Percentiles rank a stretch among this genome's conserved stretches.
Conservation (phyloP, 2,797 vertebrate species). For the Chelidonichthys spinosus region DNA sequence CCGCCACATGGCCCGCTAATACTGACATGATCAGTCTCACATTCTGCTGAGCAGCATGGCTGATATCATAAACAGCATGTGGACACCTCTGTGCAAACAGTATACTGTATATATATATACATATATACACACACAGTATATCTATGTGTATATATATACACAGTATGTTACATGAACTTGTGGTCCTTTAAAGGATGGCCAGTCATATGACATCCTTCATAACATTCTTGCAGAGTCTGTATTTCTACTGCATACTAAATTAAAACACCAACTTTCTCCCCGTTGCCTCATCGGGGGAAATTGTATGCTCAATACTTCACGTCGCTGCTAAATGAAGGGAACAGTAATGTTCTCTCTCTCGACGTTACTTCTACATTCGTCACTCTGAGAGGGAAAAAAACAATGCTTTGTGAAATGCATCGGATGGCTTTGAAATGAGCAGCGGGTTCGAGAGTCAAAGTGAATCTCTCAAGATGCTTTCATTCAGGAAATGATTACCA, state of each 20-base stretch:
- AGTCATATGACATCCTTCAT: neutral
- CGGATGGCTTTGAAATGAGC: neutral
- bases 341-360: neutral
- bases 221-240: neutral
- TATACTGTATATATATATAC: neutral
- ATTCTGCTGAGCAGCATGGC: conserved; percentile 1
- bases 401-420: conserved; percentile 9
- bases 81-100: neutral
- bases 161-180: too few species aligned
- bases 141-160: too few species aligned
- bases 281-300: neutral
- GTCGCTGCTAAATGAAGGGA: neutral
- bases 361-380: neutral
- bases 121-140: too few species aligned
- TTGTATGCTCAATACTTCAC: neutral
- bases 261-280: neutral
- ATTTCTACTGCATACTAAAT: neutral
- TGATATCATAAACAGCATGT: neutral
- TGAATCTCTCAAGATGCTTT: too few species aligned
- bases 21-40: conserved; percentile 18
- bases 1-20: conserved; percentile 32
- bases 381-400: conserved; percentile 1
- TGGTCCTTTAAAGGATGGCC: neutral
- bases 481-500: too few species aligned
- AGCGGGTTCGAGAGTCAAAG: too few species aligned